Evolutionary conservation across 2,888 invertebrate genomes (phyloP).

Genomic region (Danaus chrysippus): DNA sequence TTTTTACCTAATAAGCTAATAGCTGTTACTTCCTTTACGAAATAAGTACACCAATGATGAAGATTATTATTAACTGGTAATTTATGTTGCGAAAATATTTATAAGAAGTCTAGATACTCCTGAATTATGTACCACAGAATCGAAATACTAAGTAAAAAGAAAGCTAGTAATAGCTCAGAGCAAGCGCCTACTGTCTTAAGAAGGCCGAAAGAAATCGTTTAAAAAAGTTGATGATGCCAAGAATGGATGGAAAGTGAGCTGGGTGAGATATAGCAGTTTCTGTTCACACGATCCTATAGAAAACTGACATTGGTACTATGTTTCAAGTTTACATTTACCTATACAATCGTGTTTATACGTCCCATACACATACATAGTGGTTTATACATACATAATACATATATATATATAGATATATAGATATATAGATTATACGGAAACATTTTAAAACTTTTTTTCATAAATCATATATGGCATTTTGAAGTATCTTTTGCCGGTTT

Average conservation of each 20-base stretch:
- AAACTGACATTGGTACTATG: conserved; percentile 23
- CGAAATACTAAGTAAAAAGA: conserved; percentile 52
- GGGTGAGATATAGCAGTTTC: conserved; percentile 62
- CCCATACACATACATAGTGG: conserved; percentile 7
- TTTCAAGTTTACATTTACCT: conserved; percentile 20
- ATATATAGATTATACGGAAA: too few relatives aligned
- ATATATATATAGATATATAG: not conserved
- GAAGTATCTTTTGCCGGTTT: too few relatives aligned
- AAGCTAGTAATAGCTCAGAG: conserved; percentile 61
- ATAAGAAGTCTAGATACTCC: not conserved
- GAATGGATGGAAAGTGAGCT: conserved; percentile 77
- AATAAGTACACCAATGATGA: conserved; percentile 24
- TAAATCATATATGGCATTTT: too few relatives aligned
- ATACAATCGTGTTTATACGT: conserved; percentile 22
- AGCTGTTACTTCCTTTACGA: conserved; percentile 29
- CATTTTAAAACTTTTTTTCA: too few relatives aligned
- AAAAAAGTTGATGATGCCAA: conserved; percentile 72
- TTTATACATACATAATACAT: not conserved
- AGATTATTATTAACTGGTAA: conserved; percentile 6
- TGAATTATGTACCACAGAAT: conserved; percentile 22
- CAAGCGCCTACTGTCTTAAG: conserved; percentile 47
- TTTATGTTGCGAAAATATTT: not conserved
- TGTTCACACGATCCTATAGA: conserved; percentile 66
- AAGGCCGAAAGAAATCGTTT: conserved; percentile 69
- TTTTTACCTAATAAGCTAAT: conserved; percentile 28